A percentile compares a stretch with the other conserved stretches of the same genome.
Conservation (phyloP, 2,113 vertebrate genomes). For the Scortum barcoo region DNA sequence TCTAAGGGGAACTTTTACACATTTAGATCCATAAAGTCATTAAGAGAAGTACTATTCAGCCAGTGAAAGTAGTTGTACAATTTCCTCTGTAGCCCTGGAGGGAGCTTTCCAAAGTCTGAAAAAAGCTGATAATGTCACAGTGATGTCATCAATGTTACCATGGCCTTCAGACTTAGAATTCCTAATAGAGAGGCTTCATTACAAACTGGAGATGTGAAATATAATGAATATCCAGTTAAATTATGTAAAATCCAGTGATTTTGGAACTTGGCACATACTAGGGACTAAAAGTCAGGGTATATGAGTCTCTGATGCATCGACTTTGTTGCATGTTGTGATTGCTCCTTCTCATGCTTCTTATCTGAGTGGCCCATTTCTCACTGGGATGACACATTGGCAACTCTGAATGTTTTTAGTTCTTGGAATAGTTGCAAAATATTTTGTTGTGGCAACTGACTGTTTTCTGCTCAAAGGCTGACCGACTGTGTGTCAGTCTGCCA, state of each 20-base stretch:
- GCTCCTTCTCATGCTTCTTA: neutral
- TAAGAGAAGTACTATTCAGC: too few relatives aligned
- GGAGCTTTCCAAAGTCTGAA: neutral
- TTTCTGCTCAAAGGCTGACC: constrained; percentile 32
- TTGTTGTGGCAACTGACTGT: constrained; percentile 46
- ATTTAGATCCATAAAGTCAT: too few relatives aligned
- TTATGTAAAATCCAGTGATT: too few relatives aligned
- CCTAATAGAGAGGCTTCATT: neutral
- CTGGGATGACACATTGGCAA: constrained; percentile 20
- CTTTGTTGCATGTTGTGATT: neutral
- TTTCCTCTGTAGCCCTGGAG: neutral
- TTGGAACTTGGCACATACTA: too few relatives aligned
- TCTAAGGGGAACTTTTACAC: neutral
- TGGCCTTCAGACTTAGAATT: neutral
- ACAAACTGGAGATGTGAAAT: neutral
- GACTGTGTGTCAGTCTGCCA: constrained; percentile 39
- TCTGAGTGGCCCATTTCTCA: constrained; percentile 32
- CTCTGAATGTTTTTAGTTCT: constrained; percentile 21
- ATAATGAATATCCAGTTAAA: too few relatives aligned
- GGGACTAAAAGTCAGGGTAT: too few relatives aligned
- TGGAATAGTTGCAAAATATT: constrained; percentile 53
- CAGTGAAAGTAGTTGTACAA: too few relatives aligned
- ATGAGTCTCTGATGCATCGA: too few relatives aligned
- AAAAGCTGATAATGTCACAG: neutral
- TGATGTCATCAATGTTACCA: neutral